A percentile compares a stretch with the other conserved stretches of the same genome.
phyloP scores from a whole-genome alignment of 1,140 invertebrate genomes.

The Dermatophagoides farinae region DNA sequence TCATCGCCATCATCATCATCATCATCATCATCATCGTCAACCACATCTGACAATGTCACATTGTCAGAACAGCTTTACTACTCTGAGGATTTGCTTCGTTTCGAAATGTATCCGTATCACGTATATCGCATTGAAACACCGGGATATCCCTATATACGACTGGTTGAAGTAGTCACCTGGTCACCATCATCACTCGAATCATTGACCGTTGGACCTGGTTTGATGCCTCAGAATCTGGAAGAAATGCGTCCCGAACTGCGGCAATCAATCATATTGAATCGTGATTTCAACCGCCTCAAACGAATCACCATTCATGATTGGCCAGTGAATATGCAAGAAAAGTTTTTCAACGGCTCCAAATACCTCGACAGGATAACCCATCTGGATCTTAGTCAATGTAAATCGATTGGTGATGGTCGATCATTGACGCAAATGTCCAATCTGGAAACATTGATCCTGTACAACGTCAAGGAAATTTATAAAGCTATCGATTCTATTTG shows the following conservation, averaged over 20 bases:
- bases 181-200: conserved; percentile 1
- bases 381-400: conserved; percentile 14
- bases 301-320: conserved; percentile 12
- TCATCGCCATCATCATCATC: neutral
- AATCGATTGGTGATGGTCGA: conserved; percentile 9
- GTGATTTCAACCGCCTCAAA: neutral
- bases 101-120: conserved; percentile 1
- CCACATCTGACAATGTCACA: neutral
- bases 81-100: neutral
- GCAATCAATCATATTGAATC: neutral
- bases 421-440: neutral
- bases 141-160: neutral
- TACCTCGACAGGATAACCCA: conserved; percentile 1
- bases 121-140: neutral
- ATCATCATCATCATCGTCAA: neutral
- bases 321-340: neutral
- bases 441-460: conserved; percentile 12
- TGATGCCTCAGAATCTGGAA: neutral
- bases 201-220: conserved; percentile 5
- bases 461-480: conserved; percentile 9
- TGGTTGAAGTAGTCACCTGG: conserved; percentile 3
- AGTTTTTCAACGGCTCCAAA: neutral
- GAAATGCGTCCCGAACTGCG: neutral
- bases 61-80: neutral
- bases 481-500: conserved; percentile 6